Evolutionary conservation across 2,888 invertebrate genomes (phyloP).

Genomic region (Copidosoma aretas): DNA sequence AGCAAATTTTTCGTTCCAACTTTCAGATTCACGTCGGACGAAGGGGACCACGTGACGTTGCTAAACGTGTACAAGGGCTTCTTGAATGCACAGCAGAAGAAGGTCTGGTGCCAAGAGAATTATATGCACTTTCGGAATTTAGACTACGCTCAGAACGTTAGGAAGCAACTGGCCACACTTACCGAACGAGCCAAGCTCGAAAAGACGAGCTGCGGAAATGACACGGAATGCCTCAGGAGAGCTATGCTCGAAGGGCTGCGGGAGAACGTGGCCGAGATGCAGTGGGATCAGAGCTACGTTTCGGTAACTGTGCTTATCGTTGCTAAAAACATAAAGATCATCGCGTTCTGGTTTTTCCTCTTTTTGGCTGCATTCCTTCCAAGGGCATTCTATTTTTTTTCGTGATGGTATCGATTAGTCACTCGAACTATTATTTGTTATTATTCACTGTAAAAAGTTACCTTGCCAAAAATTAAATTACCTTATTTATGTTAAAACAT

Average conservation of each 20-base stretch:
- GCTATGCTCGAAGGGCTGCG: constrained; percentile 83
- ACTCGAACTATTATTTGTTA: too few relatives aligned
- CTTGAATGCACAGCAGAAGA: constrained; percentile 73
- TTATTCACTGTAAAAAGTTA: too few relatives aligned
- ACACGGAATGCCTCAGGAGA: constrained; percentile 66
- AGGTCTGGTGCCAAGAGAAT: constrained; percentile 89
- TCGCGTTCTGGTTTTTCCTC: background rate
- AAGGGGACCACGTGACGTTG: constrained; percentile 92
- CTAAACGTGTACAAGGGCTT: constrained; percentile 87
- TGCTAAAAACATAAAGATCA: background rate
- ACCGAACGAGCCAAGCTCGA: constrained; percentile 58
- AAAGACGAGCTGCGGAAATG: constrained; percentile 54
- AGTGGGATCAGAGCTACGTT: constrained; percentile 74
- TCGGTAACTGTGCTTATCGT: constrained; percentile 63
- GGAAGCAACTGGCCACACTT: constrained; percentile 74
- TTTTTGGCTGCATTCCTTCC: background rate
- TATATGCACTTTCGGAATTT: constrained; percentile 85
- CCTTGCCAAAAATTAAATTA: too few relatives aligned
- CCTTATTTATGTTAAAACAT: background rate
- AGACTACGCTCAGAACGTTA: constrained; percentile 79
- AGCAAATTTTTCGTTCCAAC: background rate
- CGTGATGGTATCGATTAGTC: too few relatives aligned
- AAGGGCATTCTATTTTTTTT: background rate
- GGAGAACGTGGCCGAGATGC: constrained; percentile 85
- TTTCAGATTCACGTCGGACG: constrained; percentile 79